Percentiles rank a stretch among this genome's conserved stretches.
phyloP scores from a whole-genome alignment of 2,113 vertebrate genomes.

The Nettapus auritus region DNA sequence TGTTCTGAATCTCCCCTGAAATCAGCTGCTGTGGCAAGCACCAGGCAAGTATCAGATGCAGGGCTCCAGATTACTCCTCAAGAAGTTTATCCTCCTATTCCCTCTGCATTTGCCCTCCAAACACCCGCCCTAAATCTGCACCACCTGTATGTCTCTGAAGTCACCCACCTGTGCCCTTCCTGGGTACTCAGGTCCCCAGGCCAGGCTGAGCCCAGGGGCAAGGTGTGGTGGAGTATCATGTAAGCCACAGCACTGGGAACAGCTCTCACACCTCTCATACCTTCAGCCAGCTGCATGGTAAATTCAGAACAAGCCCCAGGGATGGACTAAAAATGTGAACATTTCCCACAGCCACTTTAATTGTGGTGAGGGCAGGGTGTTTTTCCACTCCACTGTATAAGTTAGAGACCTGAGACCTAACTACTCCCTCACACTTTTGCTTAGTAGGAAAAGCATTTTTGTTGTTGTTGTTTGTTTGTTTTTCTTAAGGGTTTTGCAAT shows the following conservation, averaged over 20 bases:
- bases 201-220: background rate
- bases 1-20: background rate
- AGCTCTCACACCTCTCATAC: background rate
- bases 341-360: background rate
- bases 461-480: background rate
- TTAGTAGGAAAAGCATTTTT: background rate
- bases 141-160: background rate
- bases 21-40: background rate
- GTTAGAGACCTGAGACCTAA: background rate
- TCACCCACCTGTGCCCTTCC: background rate
- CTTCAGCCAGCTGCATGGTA: background rate
- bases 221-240: fast-evolving
- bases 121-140: background rate
- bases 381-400: background rate
- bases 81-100: background rate
- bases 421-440: background rate
- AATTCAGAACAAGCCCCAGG: background rate
- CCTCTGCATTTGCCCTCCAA: background rate
- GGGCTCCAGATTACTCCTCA: background rate
- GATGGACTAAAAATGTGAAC: background rate
- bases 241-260: background rate
- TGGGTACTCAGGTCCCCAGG: background rate
- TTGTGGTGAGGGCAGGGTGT: background rate
- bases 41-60: background rate
- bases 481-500: background rate